A percentile compares a stretch with the other conserved stretches of the same genome.
Evolutionary conservation across 2,888 invertebrate species (phyloP).

Genomic region (Metopia argyrocephala): DNA sequence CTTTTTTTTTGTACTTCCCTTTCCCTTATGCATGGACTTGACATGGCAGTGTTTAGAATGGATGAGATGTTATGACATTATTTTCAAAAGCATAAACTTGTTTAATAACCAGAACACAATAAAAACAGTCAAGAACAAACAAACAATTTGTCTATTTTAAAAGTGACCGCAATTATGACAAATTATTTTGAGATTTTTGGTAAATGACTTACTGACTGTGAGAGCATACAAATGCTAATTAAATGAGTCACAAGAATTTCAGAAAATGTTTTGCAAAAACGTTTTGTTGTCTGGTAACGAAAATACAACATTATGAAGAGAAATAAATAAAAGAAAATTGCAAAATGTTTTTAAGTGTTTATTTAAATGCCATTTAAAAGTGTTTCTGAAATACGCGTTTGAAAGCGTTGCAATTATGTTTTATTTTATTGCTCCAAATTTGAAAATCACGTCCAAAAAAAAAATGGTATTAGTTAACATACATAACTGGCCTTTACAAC

Average conservation of each 20-base stretch:
- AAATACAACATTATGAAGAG: too few relatives aligned
- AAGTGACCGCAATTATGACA: constrained; percentile 52
- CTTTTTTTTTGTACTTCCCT: not conserved
- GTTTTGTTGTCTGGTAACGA: not conserved
- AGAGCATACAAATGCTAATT: not conserved
- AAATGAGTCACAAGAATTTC: not conserved
- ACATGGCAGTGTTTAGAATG: not conserved
- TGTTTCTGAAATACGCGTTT: too few relatives aligned
- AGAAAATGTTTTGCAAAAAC: not conserved
- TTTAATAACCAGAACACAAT: constrained; percentile 45
- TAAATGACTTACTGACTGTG: constrained; percentile 5
- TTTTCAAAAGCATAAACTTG: constrained; percentile 44
- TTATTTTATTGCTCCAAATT: too few relatives aligned
- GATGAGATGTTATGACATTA: not conserved
- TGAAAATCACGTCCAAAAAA: too few relatives aligned
- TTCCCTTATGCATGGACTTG: too few relatives aligned
- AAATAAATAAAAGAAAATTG: too few relatives aligned
- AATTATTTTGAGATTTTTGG: constrained; percentile 45
- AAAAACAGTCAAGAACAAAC: constrained; percentile 24
- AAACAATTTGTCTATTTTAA: constrained; percentile 40
- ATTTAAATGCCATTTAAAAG: too few relatives aligned
- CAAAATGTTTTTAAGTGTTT: too few relatives aligned
- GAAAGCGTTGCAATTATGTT: too few relatives aligned
- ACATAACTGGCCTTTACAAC: too few relatives aligned
- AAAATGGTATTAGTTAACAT: too few relatives aligned